Conservation (phyloP, 2,888 invertebrate genomes). For the Drosophila paranaensis region DNA sequence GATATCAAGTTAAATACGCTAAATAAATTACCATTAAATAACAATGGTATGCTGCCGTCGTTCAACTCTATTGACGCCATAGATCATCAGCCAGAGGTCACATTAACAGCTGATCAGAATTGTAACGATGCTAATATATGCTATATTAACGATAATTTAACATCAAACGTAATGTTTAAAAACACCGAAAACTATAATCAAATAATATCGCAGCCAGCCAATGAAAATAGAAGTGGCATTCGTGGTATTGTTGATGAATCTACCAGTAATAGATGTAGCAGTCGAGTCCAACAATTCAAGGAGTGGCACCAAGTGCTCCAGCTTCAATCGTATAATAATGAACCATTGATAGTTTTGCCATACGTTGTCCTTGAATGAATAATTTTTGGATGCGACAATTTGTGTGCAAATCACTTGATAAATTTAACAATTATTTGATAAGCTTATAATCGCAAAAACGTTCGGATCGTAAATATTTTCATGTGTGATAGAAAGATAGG, state of each 20-base stretch:
- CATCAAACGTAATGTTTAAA: conserved; percentile 13
- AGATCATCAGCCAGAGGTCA: conserved; percentile 24
- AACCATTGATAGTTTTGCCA: conserved; percentile 95
- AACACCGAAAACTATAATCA: conserved; percentile 8
- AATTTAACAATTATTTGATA: conserved; percentile 5
- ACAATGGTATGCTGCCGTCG: conserved; percentile 77
- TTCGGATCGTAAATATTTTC: conserved; percentile 1
- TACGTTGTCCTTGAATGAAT: conserved; percentile 97
- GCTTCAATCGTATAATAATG: conserved; percentile 90
- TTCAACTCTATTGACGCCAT: conserved; percentile 78
- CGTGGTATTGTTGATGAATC: conserved; percentile 68
- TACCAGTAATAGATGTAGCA: conserved; percentile 50
- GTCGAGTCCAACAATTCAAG: conserved; percentile 87
- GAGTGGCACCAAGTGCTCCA: conserved; percentile 96
- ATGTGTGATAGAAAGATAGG: conserved; percentile 31
- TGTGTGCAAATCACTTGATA: neutral
- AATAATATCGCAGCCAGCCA: conserved; percentile 20
- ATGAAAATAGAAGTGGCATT: conserved; percentile 77
- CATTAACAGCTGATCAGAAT: conserved; percentile 41
- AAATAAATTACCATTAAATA: conserved; percentile 56
- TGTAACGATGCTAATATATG: conserved; percentile 69
- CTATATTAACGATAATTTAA: conserved; percentile 63
- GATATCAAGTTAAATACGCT: conserved; percentile 12
- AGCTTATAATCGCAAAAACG: neutral
- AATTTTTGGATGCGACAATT: conserved; percentile 7